Evolutionary conservation across 2,113 vertebrate species (phyloP), one percentile per base, ranked within the genome.

Genomic region (Mellivora capensis): DNA sequence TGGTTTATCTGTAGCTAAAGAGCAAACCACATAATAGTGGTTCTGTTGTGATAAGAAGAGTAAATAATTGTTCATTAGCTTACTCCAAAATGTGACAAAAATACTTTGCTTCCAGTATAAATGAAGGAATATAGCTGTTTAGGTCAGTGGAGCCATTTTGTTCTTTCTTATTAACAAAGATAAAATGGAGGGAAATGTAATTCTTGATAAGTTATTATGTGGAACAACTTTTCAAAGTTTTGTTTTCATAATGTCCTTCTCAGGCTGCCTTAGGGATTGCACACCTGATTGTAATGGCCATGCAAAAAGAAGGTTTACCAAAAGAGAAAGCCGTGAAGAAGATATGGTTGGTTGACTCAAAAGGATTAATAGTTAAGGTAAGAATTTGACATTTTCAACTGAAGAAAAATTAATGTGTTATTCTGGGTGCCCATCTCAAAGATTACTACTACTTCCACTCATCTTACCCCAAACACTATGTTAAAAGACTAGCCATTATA

Each of bases 301-400:
- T 99, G 99, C 98, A 99, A 98, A 99, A 99, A 97, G 99, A 99
- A 98, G 99, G 99, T 2, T 97, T 99, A 52, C 31, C 99, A 2
- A 98, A 97, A 93, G 99, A 99, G 18, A 98, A 98, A 90, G 99
- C 99, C 84, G 49, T 99, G 84, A 99, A 98, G 97, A 99, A 99
- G 97, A 99, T 99, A 98, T 99, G 99, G 99, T 98, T 99, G 99
- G 99, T 99, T 90, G 99, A 99, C 98, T 99, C 99, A 0, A 99
- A 99, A 97, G 99, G 99, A 94, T 99, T 99, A 92, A 98, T 99
- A 72, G 99, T 99, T 81, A 99, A 99, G 99, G 99, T 99, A 98
- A 98, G 95, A 82, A 7, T 96, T 86, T 97, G 6, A 95, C 18
- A 7, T 80, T 96, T 44, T 87, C 86, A 94, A 59, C 34, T 29